phyloP scores from a whole-genome alignment of 2,113 vertebrate genomes.

The Dasyprocta punctata region DNA sequence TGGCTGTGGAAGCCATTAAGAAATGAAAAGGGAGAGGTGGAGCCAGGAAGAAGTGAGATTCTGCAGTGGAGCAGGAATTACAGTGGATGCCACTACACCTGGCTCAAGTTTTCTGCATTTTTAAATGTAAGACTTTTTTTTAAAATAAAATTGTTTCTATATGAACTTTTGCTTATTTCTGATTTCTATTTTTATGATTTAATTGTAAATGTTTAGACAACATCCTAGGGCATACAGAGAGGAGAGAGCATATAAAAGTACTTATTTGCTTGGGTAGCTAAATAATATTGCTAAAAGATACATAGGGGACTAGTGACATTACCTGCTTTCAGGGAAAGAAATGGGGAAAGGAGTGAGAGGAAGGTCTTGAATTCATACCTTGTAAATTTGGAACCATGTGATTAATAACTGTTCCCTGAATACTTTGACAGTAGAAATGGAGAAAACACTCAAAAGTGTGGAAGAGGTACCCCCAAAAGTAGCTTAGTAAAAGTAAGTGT shows the following conservation, averaged over 20 bases:
- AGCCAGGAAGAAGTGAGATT: neutral
- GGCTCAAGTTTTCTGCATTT: neutral
- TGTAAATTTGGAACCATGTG: neutral
- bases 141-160: neutral
- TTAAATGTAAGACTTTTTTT: neutral
- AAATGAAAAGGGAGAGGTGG: neutral
- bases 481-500: neutral
- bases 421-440: neutral
- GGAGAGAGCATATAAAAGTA: neutral
- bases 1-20: neutral
- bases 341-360: neutral
- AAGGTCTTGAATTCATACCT: neutral
- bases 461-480: neutral
- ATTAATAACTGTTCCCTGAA: neutral
- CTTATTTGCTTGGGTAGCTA: constrained; percentile 41
- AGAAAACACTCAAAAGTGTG: neutral
- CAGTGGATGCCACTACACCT: neutral
- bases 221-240: neutral
- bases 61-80: neutral
- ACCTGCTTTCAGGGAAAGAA: neutral
- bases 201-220: constrained; percentile 25
- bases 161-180: neutral
- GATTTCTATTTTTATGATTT: constrained; percentile 1
- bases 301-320: neutral
- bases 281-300: neutral